These are phyloP conservation scores for Sarcophilus harrisii DNA, from an alignment of 2,797 vertebrate species.

Conservation along the genomic window DNA sequence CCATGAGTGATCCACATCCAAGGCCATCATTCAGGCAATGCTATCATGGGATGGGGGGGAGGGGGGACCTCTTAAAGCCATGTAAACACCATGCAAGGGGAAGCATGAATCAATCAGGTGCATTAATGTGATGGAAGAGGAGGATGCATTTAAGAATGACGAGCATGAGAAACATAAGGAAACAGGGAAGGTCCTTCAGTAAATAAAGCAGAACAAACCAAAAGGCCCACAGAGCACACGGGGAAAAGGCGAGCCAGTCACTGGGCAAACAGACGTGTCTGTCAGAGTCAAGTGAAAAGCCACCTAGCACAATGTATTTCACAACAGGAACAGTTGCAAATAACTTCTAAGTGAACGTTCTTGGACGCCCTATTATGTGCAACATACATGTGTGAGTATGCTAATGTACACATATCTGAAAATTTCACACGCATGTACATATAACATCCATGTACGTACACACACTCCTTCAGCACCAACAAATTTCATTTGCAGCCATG, in stretches of 20 bases:
- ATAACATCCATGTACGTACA: too few relatives aligned
- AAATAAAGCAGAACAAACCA: neutral
- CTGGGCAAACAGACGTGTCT: neutral
- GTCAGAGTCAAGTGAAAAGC: neutral
- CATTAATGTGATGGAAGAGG: neutral
- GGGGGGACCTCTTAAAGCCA: neutral
- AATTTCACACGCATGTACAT: too few relatives aligned
- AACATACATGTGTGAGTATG: too few relatives aligned
- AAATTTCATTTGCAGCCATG: too few relatives aligned
- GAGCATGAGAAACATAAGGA: neutral
- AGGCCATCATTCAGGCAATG: neutral
- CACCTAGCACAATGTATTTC: neutral
- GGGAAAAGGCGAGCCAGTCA: neutral
- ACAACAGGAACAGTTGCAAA: neutral
- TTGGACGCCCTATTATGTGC: too few relatives aligned
- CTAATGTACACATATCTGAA: too few relatives aligned
- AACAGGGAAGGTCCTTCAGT: neutral
- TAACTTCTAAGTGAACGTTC: neutral
- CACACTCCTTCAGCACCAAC: too few relatives aligned
- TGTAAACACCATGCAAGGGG: neutral
- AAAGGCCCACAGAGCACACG: neutral
- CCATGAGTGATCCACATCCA: neutral
- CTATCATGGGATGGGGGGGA: neutral
- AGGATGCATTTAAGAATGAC: neutral
- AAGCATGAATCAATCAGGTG: neutral